Evolutionary conservation across 2,888 invertebrate genomes (phyloP).

Genomic region (Tetranychus piercei): DNA sequence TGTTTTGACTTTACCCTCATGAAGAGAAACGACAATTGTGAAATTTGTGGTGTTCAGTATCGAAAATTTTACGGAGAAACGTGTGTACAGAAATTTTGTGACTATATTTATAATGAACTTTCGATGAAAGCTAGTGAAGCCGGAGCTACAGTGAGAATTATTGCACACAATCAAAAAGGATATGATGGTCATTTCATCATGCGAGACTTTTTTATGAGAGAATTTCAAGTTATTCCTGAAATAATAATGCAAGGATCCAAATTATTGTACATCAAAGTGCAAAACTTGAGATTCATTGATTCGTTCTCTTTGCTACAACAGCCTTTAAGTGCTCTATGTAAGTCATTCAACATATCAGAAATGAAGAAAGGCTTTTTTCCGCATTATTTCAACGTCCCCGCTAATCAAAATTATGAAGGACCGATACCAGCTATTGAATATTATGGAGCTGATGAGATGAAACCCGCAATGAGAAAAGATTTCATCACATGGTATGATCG

Average conservation of each 20-base stretch:
- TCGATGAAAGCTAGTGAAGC: not conserved
- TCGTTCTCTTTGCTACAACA: conserved; percentile 10
- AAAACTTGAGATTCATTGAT: conserved; percentile 12
- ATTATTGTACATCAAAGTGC: conserved; percentile 5
- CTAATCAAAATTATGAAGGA: not conserved
- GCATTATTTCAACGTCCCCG: conserved; percentile 3
- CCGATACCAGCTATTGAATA: not conserved
- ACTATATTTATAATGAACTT: not conserved
- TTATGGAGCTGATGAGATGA: not conserved
- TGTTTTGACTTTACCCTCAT: not conserved
- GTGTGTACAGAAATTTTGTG: not conserved
- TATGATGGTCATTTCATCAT: conserved; percentile 15
- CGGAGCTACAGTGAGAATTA: not conserved
- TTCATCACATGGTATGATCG: not conserved
- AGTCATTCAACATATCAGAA: not conserved
- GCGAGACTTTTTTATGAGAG: not conserved
- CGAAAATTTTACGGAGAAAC: not conserved
- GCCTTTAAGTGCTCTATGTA: conserved; percentile 9
- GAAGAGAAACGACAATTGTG: not conserved
- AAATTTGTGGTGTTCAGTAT: not conserved
- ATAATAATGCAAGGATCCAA: conserved; percentile 13
- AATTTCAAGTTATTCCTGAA: not conserved
- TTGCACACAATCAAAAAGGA: conserved; percentile 14
- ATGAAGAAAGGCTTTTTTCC: conserved; percentile 14
- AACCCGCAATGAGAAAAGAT: not conserved